Evolutionary conservation across 2,888 invertebrate species (phyloP), one percentile per base, ranked within the genome.

Genomic region (Altica lythri): DNA sequence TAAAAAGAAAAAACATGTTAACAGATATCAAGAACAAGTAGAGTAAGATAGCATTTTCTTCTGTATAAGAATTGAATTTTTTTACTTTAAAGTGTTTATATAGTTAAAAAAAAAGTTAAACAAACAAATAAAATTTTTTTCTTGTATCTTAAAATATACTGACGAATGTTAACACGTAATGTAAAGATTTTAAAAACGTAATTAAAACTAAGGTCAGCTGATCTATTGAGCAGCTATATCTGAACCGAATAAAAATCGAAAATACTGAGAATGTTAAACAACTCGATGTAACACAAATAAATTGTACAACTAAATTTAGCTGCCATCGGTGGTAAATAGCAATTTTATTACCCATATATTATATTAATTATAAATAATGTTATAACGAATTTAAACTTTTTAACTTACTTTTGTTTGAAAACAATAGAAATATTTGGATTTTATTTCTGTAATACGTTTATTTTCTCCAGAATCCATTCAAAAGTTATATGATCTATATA

Each of bases 281-380:
- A 43, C 29, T 37, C 16, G 22, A 17, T 18, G 47, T 27, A 45
- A 40, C 42, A 34, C 17, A 52, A 56, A 56, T 52, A 56, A 56
- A 56, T 48, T 25, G 16, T 29, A 12, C 14, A 29, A 34, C 43
- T 45, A 45, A 38, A 52, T 38, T 45, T 52, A 52, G 45, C 37
- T 9, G 2, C 29, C 12, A 38, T 38, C 29, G 27, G 14, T 29
- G 18, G 22, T 16, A 43, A 27, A 35, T 29, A 14, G 30, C 6
- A 25, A 35, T 52, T 52, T 52, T 48, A 52, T 52, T 44, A 35
- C 44, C 38, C 40, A 48, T 48, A 44, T 45, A 52, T 52, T 52
- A 52, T 48, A 52, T 38, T 45, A 35, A 44, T 52, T 50, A 44
- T 56, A 45, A 56, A 56, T 56, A 52, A 48, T 17, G 19, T 56